Conservation (phyloP, 2,797 vertebrate species). For the Trematomus bernacchii region DNA sequence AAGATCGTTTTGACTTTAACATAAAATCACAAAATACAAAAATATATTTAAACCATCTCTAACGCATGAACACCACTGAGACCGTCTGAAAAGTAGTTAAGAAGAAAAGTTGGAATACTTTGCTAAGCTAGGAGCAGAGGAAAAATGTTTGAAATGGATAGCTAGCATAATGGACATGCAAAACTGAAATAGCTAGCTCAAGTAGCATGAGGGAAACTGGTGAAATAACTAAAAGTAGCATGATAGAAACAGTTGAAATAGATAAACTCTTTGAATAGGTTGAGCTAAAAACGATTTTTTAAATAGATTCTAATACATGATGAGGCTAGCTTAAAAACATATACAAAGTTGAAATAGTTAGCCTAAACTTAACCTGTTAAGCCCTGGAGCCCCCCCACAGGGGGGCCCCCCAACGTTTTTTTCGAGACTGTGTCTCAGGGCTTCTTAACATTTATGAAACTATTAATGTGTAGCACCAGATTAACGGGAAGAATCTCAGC, state of each 20-base stretch:
- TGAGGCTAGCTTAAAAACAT: no score
- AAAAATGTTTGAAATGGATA: background rate
- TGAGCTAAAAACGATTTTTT: no score
- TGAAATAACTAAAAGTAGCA: background rate
- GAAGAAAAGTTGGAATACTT: background rate
- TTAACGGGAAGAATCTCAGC: no score
- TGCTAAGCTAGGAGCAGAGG: background rate
- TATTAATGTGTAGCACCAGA: no score
- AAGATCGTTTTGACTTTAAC: background rate
- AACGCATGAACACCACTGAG: background rate
- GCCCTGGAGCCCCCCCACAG: no score
- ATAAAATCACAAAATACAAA: background rate
- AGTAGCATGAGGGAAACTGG: background rate
- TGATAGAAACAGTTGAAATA: background rate
- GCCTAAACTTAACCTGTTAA: no score
- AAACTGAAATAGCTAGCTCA: background rate
- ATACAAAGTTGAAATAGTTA: background rate
- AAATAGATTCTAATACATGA: no score
- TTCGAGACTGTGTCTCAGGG: no score
- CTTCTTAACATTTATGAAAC: no score
- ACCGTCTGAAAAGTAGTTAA: background rate
- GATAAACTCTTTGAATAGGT: no score
- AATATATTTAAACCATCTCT: background rate
- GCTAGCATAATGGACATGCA: background rate
- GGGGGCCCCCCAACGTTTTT: no score